A percentile compares a stretch with the other conserved stretches of the same genome.
phyloP scores from a whole-genome alignment of 2,113 vertebrate genomes.

The Sula dactylatra region DNA sequence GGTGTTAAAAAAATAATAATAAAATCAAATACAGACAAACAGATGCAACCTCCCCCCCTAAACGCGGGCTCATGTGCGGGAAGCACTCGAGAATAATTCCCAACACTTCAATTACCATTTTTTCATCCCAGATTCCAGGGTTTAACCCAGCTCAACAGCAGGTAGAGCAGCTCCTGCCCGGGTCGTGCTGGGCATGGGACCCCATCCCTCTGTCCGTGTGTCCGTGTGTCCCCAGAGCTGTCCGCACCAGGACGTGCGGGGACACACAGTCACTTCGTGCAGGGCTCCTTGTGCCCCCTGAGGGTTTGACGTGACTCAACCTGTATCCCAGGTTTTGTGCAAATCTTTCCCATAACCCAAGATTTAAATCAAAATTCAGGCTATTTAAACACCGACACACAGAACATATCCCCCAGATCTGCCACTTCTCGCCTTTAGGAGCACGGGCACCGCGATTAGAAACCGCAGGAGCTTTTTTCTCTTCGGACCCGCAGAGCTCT shows the following conservation, averaged over 20 bases:
- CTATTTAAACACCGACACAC: rapidly evolving
- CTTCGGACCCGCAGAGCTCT: background rate
- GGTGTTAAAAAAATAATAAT: background rate
- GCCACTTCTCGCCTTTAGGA: rapidly evolving
- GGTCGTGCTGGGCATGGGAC: background rate
- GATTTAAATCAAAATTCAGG: too few species aligned
- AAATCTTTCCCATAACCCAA: background rate
- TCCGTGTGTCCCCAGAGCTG: background rate
- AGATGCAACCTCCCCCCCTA: background rate
- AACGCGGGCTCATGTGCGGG: rapidly evolving
- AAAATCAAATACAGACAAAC: background rate
- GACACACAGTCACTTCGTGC: background rate
- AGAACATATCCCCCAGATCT: rapidly evolving
- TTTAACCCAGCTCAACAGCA: background rate
- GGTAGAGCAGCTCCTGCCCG: background rate
- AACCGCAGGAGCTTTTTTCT: background rate
- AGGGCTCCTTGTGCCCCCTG: background rate
- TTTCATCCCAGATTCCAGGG: background rate
- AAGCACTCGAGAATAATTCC: background rate
- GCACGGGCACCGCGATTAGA: rapidly evolving
- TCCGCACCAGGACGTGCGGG: background rate
- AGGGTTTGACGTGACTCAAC: rapidly evolving
- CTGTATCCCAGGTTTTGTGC: background rate
- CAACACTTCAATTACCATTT: background rate
- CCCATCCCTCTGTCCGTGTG: too few species aligned